phyloP scores from a whole-genome alignment of 2,888 invertebrate genomes.

The Cancer borealis region DNA sequence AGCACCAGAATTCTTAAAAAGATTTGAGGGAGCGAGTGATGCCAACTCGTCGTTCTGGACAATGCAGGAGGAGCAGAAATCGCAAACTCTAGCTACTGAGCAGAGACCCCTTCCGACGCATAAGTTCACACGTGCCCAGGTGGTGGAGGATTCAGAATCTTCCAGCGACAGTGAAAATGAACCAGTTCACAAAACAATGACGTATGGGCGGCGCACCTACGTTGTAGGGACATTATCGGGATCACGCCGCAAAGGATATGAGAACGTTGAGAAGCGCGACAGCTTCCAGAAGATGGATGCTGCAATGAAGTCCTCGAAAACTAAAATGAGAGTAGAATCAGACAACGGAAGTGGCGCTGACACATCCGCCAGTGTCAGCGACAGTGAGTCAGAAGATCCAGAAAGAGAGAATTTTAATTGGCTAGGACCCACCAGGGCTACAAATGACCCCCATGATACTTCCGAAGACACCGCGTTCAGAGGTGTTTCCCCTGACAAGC shows the following conservation, averaged over 20 bases:
- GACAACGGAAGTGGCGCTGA: not conserved
- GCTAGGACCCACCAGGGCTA: not conserved
- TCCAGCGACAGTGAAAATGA: constrained; percentile 53
- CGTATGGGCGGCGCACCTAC: constrained; percentile 31
- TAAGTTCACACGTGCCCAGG: not conserved
- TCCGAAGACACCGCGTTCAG: not conserved
- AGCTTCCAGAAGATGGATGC: not conserved
- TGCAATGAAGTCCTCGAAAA: not conserved
- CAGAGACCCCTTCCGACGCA: not conserved
- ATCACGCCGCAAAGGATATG: not conserved
- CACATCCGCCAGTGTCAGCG: not conserved
- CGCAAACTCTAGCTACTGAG: not conserved
- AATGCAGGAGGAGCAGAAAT: not conserved
- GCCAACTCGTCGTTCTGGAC: not conserved
- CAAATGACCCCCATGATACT: not conserved
- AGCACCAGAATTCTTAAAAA: not conserved
- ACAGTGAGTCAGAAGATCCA: not conserved
- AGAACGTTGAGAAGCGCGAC: not conserved
- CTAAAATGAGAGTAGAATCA: not conserved
- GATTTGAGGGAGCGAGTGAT: constrained; percentile 15
- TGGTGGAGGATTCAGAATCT: constrained; percentile 28
- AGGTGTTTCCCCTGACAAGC: not conserved
- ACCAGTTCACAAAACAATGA: not conserved
- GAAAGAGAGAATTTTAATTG: not conserved
- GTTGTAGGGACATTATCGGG: not conserved